phyloP scores from a whole-genome alignment of 2,113 vertebrate species.

The Eurypyga helias region DNA sequence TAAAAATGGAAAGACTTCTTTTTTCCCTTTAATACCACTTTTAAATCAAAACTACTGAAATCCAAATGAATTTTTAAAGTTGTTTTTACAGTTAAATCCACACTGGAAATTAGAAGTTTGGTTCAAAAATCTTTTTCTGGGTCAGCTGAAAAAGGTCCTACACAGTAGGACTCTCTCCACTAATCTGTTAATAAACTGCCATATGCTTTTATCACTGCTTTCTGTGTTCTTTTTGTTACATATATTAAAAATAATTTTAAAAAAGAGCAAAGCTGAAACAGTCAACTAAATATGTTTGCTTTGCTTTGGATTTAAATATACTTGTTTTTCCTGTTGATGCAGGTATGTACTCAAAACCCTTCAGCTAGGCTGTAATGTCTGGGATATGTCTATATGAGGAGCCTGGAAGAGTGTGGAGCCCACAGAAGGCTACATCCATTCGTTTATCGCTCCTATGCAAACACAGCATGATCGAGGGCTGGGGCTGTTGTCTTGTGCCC shows the following conservation, averaged over 20 bases:
- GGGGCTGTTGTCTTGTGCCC: background rate
- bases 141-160: background rate
- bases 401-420: background rate
- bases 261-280: background rate
- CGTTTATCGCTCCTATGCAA: background rate
- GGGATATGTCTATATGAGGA: background rate
- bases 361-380: background rate
- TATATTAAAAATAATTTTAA: background rate
- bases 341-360: accelerated
- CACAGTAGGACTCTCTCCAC: background rate
- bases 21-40: background rate
- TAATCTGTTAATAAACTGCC: background rate
- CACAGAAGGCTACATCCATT: background rate
- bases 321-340: background rate
- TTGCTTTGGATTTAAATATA: background rate
- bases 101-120: background rate
- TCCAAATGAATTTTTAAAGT: background rate
- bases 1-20: background rate
- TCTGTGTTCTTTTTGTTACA: background rate
- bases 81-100: background rate
- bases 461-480: background rate
- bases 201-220: background rate
- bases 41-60: background rate
- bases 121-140: background rate
- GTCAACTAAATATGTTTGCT: background rate